These are phyloP conservation scores for Epinephelus malabaricus DNA, from an alignment of 2,797 vertebrate species.

Conservation along the genomic window DNA sequence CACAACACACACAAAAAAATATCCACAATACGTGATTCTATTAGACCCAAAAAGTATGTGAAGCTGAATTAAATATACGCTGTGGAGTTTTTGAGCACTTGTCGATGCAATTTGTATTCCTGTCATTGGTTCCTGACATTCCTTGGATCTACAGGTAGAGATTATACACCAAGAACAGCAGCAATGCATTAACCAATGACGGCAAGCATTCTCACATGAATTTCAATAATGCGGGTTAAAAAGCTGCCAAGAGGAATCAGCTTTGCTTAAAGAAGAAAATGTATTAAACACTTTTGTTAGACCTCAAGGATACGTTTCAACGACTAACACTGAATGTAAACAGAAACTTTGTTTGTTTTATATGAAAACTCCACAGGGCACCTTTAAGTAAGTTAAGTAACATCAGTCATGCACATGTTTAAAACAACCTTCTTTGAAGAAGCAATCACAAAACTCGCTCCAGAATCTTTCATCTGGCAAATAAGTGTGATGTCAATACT, in stretches of 20 bases:
- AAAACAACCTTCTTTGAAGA: background rate
- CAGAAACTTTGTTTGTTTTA: background rate
- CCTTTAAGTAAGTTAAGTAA: background rate
- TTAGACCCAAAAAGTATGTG: background rate
- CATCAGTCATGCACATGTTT: background rate
- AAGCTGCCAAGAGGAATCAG: too few species aligned
- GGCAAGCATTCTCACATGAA: background rate
- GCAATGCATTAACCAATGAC: background rate
- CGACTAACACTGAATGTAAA: slow-evolving; percentile 1
- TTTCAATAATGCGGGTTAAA: too few species aligned
- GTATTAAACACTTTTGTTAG: background rate
- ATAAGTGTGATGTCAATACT: background rate
- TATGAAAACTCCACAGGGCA: background rate
- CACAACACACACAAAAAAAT: background rate
- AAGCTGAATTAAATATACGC: too few species aligned
- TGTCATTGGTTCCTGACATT: background rate
- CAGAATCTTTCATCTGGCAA: background rate
- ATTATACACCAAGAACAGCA: background rate
- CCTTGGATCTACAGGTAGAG: background rate
- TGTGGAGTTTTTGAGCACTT: background rate
- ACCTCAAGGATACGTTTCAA: background rate
- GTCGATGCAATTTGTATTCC: background rate
- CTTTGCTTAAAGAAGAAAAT: too few species aligned
- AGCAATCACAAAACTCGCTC: background rate
- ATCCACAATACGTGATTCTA: background rate